Evolutionary conservation across 64 coral and sea anemone genomes (phyloP).

Genomic region (Pocillopora damicornis): DNA sequence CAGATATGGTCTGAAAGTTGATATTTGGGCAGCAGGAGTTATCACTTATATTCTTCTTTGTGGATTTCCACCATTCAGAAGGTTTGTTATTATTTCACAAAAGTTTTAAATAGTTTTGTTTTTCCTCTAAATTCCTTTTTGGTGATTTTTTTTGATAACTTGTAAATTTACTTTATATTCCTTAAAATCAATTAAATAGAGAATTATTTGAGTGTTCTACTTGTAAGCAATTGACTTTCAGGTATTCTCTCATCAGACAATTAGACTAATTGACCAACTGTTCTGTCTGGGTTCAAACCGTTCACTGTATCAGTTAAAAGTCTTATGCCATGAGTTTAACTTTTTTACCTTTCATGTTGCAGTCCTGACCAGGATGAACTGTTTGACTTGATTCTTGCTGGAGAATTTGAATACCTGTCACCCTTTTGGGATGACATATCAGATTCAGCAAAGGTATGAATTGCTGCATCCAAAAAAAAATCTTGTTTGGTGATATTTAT

Average conservation of each 20-base stretch:
- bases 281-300: too few species aligned
- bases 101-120: neutral
- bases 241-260: too few species aligned
- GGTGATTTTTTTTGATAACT: too few species aligned
- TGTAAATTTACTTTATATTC: too few species aligned
- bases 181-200: too few species aligned
- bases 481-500: too few species aligned
- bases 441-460: conserved; percentile 81
- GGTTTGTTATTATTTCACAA: conserved; percentile 30
- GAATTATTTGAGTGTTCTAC: too few species aligned
- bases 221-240: too few species aligned
- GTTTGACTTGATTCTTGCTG: conserved; percentile 88
- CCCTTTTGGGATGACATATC: conserved; percentile 98
- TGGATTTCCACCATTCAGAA: conserved; percentile 99
- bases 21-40: conserved; percentile 96
- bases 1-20: conserved; percentile 95
- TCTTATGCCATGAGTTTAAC: too few species aligned
- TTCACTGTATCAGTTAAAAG: too few species aligned
- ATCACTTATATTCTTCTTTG: conserved; percentile 97
- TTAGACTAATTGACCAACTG: too few species aligned
- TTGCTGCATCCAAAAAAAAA: neutral
- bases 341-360: neutral
- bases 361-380: conserved; percentile 96
- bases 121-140: too few species aligned
- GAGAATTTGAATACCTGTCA: conserved; percentile 94